These are phyloP conservation scores for Microhierax caerulescens DNA, from an alignment of 2,797 vertebrate genomes.

Conservation along the genomic window DNA sequence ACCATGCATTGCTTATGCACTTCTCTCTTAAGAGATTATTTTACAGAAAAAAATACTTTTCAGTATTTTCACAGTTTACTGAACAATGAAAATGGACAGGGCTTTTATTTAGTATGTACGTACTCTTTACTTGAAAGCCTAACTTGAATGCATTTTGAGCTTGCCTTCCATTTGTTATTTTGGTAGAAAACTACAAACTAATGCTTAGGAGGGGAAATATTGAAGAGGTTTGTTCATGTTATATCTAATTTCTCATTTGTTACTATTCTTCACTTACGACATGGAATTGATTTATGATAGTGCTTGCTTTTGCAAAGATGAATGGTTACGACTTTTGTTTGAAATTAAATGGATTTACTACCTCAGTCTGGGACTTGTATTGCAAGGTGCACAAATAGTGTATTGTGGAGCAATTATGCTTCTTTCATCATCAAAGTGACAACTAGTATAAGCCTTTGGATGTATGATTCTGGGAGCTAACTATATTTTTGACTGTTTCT, in stretches of 20 bases:
- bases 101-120: not conserved
- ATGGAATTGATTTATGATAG: not conserved
- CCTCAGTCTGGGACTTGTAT: not conserved
- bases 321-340: not conserved
- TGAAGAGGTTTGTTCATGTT: not conserved
- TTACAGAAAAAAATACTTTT: not conserved
- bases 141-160: conserved; percentile 9
- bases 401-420: not conserved
- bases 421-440: not conserved
- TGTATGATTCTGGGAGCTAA: not conserved
- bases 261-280: not conserved
- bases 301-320: not conserved
- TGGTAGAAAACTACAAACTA: not conserved
- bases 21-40: not conserved
- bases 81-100: not conserved
- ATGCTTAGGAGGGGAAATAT: not conserved
- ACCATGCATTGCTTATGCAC: not conserved
- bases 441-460: not conserved
- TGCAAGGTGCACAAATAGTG: not conserved
- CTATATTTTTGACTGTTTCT: not conserved
- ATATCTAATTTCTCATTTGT: not conserved
- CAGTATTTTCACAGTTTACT: not conserved
- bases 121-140: not conserved
- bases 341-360: not conserved
- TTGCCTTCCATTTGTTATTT: conserved; percentile 4